Base-by-base conservation (phyloP, 2,888 invertebrate genomes). In the Trissolcus brochymenae region DNA sequence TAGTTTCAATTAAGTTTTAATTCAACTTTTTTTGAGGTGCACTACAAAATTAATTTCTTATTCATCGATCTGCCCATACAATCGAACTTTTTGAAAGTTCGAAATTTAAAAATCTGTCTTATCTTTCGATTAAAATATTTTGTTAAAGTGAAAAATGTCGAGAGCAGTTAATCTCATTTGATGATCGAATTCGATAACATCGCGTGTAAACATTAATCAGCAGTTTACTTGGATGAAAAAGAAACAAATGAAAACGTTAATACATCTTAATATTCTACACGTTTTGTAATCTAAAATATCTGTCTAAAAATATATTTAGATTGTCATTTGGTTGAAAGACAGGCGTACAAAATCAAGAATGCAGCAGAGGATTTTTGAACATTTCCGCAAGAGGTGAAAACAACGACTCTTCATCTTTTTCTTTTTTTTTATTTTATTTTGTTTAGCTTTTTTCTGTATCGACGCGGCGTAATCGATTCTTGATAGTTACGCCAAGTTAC, bases 401-500 rank as follows among this genome's bases (percentile, higher is more conserved):
- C 71, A 68, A 54, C 67, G 54, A 67, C 46, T 53, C 71, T 71
- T 71, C 66, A 61, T 71, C 66, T 9, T 0, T 35, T 7, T 35
- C 2, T 35, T 7, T 35, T 35, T 35, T 35, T 35, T 35, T 7
- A 11, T 35, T 2, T 7, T 61, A 62, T 76, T 25, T 53, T 67
- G 55, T 72, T 71, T 64, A 46, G 55, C 66, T 65, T 67, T 67
- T 72, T 65, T 72, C n/a, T 71, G 64, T 64, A 71, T 78, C 66
- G 54, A 14, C 35, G n/a, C 60, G 68, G 64, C 72, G 65, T 76
- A 79, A 79, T 79, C 79, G 79, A 79, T 79, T 76, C 79, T 73
- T 72, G 76, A 79, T 79, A 68, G 79, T 68, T 68, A 79, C 79
- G 79, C 79, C 76, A 75, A 72, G 75, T 75, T 76, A 73, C 73